phyloP scores from a whole-genome alignment of 2,888 invertebrate species.

The Ornithoptera priamus region DNA sequence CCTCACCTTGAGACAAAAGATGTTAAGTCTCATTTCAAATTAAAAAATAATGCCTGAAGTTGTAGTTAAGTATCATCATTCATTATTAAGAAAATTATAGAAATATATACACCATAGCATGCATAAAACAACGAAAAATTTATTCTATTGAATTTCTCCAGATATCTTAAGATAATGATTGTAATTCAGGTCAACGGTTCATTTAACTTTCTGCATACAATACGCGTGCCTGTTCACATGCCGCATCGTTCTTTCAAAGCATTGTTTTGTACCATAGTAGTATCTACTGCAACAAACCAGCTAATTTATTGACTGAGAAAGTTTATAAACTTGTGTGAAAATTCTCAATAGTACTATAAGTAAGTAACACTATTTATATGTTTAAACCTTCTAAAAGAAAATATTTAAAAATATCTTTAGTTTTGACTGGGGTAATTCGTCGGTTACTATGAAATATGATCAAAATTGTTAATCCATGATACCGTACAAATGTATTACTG shows the following conservation, averaged over 20 bases:
- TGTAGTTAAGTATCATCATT: too few species aligned
- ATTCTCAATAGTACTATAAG: too few species aligned
- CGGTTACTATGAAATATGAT: too few species aligned
- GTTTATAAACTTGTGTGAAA: neutral
- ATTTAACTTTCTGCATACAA: constrained; percentile 51
- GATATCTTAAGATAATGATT: constrained; percentile 46
- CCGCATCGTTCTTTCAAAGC: constrained; percentile 27
- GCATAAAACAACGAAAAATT: neutral
- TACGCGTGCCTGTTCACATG: constrained; percentile 38
- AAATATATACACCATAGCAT: neutral
- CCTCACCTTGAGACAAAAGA: too few species aligned
- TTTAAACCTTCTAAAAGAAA: too few species aligned
- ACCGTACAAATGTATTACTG: too few species aligned
- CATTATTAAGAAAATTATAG: too few species aligned
- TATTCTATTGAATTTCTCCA: constrained; percentile 47
- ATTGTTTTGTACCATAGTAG: constrained; percentile 30
- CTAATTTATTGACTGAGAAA: neutral
- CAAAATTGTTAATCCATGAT: too few species aligned
- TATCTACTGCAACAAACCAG: neutral
- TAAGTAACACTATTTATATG: neutral
- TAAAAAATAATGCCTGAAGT: too few species aligned
- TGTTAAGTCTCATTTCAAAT: too few species aligned
- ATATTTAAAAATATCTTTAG: too few species aligned
- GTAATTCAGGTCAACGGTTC: constrained; percentile 56
- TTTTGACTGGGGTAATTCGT: too few species aligned